Evolutionary conservation across 2,888 invertebrate genomes (phyloP).

Genomic region (Nymphalis polychloros): DNA sequence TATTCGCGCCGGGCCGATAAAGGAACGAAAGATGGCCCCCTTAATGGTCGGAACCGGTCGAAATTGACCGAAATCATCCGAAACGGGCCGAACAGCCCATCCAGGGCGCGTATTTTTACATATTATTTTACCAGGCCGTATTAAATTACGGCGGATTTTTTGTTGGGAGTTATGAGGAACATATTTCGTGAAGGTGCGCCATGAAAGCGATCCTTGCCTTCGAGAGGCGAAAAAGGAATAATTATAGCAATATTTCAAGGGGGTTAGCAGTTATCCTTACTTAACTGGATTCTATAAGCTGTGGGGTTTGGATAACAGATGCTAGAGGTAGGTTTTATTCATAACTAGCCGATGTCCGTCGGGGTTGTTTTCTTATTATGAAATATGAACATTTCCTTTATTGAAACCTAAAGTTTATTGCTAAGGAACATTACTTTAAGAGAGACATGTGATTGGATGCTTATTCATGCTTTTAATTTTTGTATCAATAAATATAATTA

Average conservation of each 20-base stretch:
- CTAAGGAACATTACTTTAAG: too few relatives aligned
- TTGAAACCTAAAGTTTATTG: too few relatives aligned
- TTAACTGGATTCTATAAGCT: conserved; percentile 29
- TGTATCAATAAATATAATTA: neutral
- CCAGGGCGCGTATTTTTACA: conserved; percentile 69
- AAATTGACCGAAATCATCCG: conserved; percentile 62
- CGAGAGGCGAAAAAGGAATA: conserved; percentile 59
- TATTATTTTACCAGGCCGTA: conserved; percentile 70
- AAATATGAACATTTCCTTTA: too few relatives aligned
- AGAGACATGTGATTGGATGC: neutral
- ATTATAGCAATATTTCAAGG: conserved; percentile 53
- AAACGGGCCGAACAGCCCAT: conserved; percentile 58
- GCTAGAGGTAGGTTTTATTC: conserved; percentile 23
- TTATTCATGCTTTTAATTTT: conserved; percentile 4
- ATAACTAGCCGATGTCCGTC: neutral
- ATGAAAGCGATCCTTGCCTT: conserved; percentile 63
- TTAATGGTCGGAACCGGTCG: conserved; percentile 65
- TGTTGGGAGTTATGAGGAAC: conserved; percentile 68
- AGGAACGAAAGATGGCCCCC: conserved; percentile 65
- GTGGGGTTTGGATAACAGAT: conserved; percentile 22
- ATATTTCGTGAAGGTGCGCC: conserved; percentile 71
- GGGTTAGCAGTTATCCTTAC: conserved; percentile 32
- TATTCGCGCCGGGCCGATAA: conserved; percentile 71
- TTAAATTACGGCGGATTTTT: conserved; percentile 74
- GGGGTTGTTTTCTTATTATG: too few relatives aligned